Evolutionary conservation across 2,797 vertebrate species (phyloP), one percentile per base, ranked within the genome.

Genomic region (Manis pentadactyla): DNA sequence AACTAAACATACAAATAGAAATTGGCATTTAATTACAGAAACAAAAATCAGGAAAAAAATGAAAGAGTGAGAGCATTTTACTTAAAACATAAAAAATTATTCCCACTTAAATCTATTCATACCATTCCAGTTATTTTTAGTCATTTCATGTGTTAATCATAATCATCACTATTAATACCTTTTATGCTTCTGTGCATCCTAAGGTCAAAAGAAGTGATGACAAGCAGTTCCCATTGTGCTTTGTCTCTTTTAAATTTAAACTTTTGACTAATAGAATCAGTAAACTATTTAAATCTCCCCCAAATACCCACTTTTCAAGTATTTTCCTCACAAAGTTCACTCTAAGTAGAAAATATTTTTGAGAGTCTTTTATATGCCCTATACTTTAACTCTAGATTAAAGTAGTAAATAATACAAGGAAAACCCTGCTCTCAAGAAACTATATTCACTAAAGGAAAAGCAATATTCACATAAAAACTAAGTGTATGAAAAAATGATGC

Each of bases 51-150:
- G 17, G 15, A 12, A 87, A 66, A 89, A 91, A 51, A 55, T 59
- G 1, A 46, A 66, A 18, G 4, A 63, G 81, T 71, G 2, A 66
- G 2, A 68, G 4, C 0, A 79, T 63, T 92, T 95, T 23, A 7
- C n/a, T 13, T 90, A 46, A 90, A 90, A 94, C 29, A 63, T 71
- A 29, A 74, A 82, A 75, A 74, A 77, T 51, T 2, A 73, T 37
- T 51, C 23, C 23, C 9, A 86, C 63, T 88, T 55, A 19, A 69
- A 68, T 23, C 9, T 79, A 46, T 25, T 39, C 29, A 37, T 64
- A 90, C 12, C 3, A 59, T 46, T 73, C 5, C 10, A 85, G 0
- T 55, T 90, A 34, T 25, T 85, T 66, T 51, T 53, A 91, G 17
- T 87, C 29, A 89, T 34, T 85, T 82, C 7, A 19, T 25, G 0